Conservation (phyloP, 2,113 vertebrate species). For the Rhynchopsitta pachyrhyncha region DNA sequence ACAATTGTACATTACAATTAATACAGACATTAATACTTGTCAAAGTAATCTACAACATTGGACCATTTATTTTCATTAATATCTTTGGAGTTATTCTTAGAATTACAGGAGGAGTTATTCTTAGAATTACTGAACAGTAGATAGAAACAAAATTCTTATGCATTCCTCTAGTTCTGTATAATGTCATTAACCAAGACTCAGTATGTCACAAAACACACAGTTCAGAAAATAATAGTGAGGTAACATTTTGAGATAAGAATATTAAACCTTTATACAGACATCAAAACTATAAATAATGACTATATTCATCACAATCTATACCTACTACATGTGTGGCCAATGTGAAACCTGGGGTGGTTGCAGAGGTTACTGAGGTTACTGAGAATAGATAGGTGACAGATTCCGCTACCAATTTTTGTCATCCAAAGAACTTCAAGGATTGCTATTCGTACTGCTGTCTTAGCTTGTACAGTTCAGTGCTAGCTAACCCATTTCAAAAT, state of each 20-base stretch:
- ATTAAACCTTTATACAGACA: not conserved
- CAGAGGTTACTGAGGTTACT: not conserved
- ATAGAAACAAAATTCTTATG: not conserved
- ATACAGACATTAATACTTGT: no score
- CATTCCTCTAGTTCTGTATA: not conserved
- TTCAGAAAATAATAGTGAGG: not conserved
- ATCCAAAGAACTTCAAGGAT: not conserved
- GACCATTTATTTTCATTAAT: no score
- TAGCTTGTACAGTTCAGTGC: not conserved
- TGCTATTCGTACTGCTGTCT: not conserved
- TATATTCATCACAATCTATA: not conserved
- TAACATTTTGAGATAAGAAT: not conserved
- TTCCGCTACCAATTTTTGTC: not conserved
- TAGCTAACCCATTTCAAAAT: not conserved
- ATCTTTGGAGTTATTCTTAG: not conserved
- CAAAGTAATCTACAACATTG: no score
- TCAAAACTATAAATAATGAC: not conserved
- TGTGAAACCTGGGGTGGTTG: not conserved
- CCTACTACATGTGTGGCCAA: not conserved
- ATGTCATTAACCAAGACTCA: not conserved
- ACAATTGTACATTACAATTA: no score
- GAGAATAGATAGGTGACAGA: not conserved
- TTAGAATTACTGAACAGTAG: not conserved
- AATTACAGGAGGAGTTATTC: no score
- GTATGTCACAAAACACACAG: not conserved